Evolutionary conservation across 2,797 vertebrate genomes (phyloP).

Genomic region (Toxotes lorentzi): DNA sequence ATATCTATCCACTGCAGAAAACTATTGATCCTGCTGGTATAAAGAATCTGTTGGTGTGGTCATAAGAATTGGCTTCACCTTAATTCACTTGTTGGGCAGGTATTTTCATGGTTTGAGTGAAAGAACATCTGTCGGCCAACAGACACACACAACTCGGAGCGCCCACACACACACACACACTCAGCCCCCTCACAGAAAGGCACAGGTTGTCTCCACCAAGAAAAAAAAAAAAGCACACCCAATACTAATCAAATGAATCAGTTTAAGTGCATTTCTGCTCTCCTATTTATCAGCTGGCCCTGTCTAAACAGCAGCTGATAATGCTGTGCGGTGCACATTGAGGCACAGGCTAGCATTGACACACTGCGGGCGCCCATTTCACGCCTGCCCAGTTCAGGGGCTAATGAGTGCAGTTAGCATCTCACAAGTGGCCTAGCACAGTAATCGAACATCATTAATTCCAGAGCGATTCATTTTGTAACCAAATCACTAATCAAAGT

Average conservation of each 20-base stretch:
- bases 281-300: constrained; percentile 73
- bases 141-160: constrained; percentile 7
- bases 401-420: constrained; percentile 81
- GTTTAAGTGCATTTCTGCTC: constrained; percentile 76
- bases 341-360: constrained; percentile 65
- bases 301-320: constrained; percentile 72
- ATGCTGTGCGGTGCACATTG: constrained; percentile 68
- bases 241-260: constrained; percentile 82
- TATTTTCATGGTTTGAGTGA: constrained; percentile 68
- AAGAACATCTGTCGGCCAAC: constrained; percentile 56
- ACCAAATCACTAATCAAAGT: constrained; percentile 77
- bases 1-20: constrained; percentile 52
- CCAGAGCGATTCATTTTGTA: constrained; percentile 73
- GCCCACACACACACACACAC: constrained; percentile 3
- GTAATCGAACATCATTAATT: constrained; percentile 81
- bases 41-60: constrained; percentile 61
- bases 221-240: constrained; percentile 57
- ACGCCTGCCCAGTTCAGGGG: constrained; percentile 74
- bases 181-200: constrained; percentile 11
- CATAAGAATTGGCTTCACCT: constrained; percentile 61
- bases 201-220: constrained; percentile 42
- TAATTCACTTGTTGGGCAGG: constrained; percentile 68
- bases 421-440: constrained; percentile 63
- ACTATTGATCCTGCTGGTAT: constrained; percentile 65
- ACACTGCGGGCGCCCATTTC: constrained; percentile 70